Evolutionary conservation across 2,888 invertebrate genomes (phyloP), one percentile per base, ranked within the genome.

Genomic region (Neria commutata): DNA sequence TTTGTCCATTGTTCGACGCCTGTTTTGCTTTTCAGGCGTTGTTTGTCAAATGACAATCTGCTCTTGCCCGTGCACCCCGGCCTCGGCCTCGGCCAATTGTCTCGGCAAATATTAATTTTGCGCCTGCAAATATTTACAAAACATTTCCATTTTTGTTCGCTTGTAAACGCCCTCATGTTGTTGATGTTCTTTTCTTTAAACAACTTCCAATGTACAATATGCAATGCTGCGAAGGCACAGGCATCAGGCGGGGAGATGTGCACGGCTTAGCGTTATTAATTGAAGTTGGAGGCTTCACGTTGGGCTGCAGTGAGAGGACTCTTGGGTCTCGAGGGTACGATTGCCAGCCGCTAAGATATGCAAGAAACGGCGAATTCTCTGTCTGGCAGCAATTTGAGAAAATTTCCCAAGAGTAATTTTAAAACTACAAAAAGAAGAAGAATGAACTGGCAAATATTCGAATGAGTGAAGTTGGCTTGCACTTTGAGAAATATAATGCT

Each of bases 41-140:
- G 23, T 69, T 68, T 62, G 52, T 61, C 65, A 58, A 64, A 55
- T 62, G 61, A 59, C 61, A 50, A 60, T 54, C 46, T 58, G 56
- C 59, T n/a, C n/a, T 40, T 48, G 52, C 25, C 25, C 17, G 47
- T 53, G 34, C 42, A n/a, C 34, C 51, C 25, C 46, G 42, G 50
- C 26, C 40, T 53, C 25, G 37, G 34, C 46, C 33, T 33, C 21
- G 21, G 24, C 25, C 48, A 55, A 11, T 56, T 45, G 25, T 50
- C 26, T 16, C 11, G 29, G 26, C 49, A 58, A 58, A 58, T 54
- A 58, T 58, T 54, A 58, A 58, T 58, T 60, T 56, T 54, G 26
- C 45, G 19, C 57, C 29, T 49, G 67, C 76, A 73, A 76, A 76
- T 76, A 70, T 75, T 76, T 74, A 71, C 72, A 66, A 75, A 73